These are phyloP conservation scores for Lanistes nyassanus DNA, from an alignment of 1,140 invertebrate genomes.

Conservation along the genomic window DNA sequence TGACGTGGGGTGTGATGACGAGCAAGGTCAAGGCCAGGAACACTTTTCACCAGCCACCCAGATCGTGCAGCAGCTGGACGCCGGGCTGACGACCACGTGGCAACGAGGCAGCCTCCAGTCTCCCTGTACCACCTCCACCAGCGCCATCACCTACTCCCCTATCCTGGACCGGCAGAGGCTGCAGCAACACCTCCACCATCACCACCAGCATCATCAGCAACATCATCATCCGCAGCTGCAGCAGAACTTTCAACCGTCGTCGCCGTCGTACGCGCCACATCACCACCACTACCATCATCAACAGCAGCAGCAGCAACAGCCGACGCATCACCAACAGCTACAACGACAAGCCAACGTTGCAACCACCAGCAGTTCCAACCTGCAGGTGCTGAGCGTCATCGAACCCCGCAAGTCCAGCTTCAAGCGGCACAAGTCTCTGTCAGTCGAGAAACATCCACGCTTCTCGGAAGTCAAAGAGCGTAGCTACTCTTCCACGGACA, in stretches of 20 bases:
- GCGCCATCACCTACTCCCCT: slow-evolving; percentile 28
- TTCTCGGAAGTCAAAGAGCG: slow-evolving; percentile 57
- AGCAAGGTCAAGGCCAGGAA: slow-evolving; percentile 13
- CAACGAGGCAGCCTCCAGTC: slow-evolving; percentile 44
- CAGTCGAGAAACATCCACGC: slow-evolving; percentile 55
- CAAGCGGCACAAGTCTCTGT: slow-evolving; percentile 67
- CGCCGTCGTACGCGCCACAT: not conserved
- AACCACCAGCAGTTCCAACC: slow-evolving; percentile 25
- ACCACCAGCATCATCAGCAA: not conserved
- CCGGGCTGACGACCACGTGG: slow-evolving; percentile 56
- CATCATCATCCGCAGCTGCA: not conserved
- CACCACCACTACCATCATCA: not conserved
- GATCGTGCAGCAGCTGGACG: slow-evolving; percentile 60
- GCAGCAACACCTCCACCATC: not conserved
- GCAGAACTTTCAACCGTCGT: slow-evolving; percentile 5
- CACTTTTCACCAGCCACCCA: slow-evolving; percentile 40
- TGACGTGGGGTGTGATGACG: not conserved
- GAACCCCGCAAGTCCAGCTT: slow-evolving; percentile 51
- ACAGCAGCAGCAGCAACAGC: slow-evolving; percentile 11
- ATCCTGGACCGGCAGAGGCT: not conserved
- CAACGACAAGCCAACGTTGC: slow-evolving; percentile 23
- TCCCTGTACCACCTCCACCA: slow-evolving; percentile 51
- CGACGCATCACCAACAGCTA: slow-evolving; percentile 17
- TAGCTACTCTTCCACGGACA: slow-evolving; percentile 59
- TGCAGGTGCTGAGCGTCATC: not conserved